Evolutionary conservation across 2,888 invertebrate genomes (phyloP), one percentile per base, ranked within the genome.

Genomic region (Cynaeus angustus): DNA sequence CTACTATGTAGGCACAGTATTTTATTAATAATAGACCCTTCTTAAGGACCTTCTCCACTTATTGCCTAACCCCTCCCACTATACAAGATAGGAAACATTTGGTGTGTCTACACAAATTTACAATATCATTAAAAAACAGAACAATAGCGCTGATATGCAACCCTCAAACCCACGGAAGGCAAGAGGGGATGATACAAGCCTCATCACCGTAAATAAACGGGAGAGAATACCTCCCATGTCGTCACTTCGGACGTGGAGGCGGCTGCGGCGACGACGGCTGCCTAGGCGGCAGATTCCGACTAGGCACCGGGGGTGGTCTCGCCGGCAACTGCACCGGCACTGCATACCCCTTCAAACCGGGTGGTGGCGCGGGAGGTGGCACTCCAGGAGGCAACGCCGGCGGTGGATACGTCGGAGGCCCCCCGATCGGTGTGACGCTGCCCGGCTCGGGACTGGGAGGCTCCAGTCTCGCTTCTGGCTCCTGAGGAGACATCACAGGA

Each of bases 301-400:
- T 85, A 73, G 89, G 89, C 14, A 89, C 85, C 70, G 89, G 89
- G 10, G 89, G 89, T 61, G 89, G 86, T 53, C 81, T 79, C 48
- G 78, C 41, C 3, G 82, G 77, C 8, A 81, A 67, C 71, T 88
- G 88, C 2, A 78, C 73, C 1, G 79, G 78, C 26, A 81, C 75
- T 33, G 71, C 70, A 38, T 68, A 70, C 48, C 80, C 78, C 41
- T 75, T 73, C 9, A 75, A 43, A 6, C 80, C 81, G 7, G 85
- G 85, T 0, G 85, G 84, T 1, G 82, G 80, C 4, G 85, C 84
- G 1, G 85, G 85, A 0, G 85, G 85, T 33, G 82, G 80, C 1
- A 83, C 83, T 3, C 82, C 83, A 6, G 83, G 80, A 0, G 85
- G 84, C 70, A 85, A 73, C 9, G 83, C 83, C 1, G 85, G 84